Base-by-base conservation (phyloP, 1,140 invertebrate species). In the Zophobas morio region DNA sequence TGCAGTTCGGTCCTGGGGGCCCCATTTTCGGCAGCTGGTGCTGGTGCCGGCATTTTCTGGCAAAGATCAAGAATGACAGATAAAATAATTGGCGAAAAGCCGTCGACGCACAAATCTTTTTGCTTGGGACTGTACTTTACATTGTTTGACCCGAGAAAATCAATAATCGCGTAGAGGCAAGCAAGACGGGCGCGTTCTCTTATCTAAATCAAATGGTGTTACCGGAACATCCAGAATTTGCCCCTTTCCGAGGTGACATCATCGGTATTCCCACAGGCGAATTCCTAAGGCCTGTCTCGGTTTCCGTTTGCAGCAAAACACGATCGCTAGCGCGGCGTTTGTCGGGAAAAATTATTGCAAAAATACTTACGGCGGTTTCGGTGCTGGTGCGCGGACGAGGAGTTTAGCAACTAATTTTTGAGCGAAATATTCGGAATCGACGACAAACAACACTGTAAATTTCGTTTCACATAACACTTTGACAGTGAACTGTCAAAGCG, bases 1-100 rank as follows among this genome's bases (percentile, higher is more conserved):
- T 98, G 95, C 79, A 98, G 88, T 87, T 98, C 96, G 63, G 95
- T 94, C 84, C 92, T 91, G 35, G 95, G 95, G 72, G 92, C 93
- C 60, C 91, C 93, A 86, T 89, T 90, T 83, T 91, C 91, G 80
- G 89, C 90, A 37, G 87, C 88, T 84, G 89, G 85, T 80, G 91
- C 90, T 75, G 91, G 90, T 80, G 90, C 90, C 82, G 89, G 90
- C 89, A 90, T 90, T 82, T 87, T 73, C 75, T 80, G 33, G 53
- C 33, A 73, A 1, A 51, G 36, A 40, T 51, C 49, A 76, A 49
- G 47, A 71, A 49, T 42, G 56, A 75, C 34, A 46, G 54, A 36
- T 47, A 51, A 42, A 72, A 72, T 37, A 46, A 66, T 33, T 39
- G 60, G 20, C 60, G 37, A 57, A 3, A 32, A 40, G 37, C 32